Evolutionary conservation across 2,113 vertebrate genomes (phyloP).

Genomic region (Pelusios castaneus): DNA sequence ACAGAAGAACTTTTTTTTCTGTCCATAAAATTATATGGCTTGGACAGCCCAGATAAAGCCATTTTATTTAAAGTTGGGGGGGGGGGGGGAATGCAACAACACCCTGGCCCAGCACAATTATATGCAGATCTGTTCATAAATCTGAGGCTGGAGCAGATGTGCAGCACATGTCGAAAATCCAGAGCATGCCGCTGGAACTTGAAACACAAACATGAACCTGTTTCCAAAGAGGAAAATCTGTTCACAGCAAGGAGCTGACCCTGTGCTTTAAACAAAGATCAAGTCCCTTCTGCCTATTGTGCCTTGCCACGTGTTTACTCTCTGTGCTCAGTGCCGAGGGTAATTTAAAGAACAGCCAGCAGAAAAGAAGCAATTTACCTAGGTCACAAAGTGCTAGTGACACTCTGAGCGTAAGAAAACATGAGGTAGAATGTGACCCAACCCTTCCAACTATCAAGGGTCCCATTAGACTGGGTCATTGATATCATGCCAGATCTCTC

Average conservation of each 20-base stretch:
- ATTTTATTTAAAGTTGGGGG: slow-evolving; percentile 77
- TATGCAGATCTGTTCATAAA: slow-evolving; percentile 85
- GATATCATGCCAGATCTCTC: slow-evolving; percentile 44
- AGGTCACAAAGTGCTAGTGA: slow-evolving; percentile 36
- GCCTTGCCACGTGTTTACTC: slow-evolving; percentile 66
- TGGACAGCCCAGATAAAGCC: slow-evolving; percentile 74
- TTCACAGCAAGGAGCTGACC: slow-evolving; percentile 80
- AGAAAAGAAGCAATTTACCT: slow-evolving; percentile 57
- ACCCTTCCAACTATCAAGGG: slow-evolving; percentile 28
- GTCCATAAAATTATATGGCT: slow-evolving; percentile 86
- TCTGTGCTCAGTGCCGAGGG: slow-evolving; percentile 43
- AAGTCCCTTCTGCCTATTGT: slow-evolving; percentile 70
- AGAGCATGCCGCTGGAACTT: slow-evolving; percentile 77
- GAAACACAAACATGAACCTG: slow-evolving; percentile 84
- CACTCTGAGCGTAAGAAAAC: neutral
- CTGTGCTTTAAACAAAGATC: slow-evolving; percentile 77
- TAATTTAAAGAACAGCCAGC: slow-evolving; percentile 63
- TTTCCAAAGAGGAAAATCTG: slow-evolving; percentile 80
- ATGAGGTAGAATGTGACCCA: slow-evolving; percentile 54
- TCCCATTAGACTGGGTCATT: slow-evolving; percentile 65
- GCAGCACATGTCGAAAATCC: slow-evolving; percentile 78
- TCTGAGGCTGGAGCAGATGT: slow-evolving; percentile 76
- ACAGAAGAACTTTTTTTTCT: slow-evolving; percentile 78
- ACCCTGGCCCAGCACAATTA: slow-evolving; percentile 76
- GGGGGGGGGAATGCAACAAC: slow-evolving; percentile 46